A percentile compares a stretch with the other conserved stretches of the same genome.
Evolutionary conservation across 2,797 vertebrate genomes (phyloP).

Genomic region (Hemibagrus guttatus): DNA sequence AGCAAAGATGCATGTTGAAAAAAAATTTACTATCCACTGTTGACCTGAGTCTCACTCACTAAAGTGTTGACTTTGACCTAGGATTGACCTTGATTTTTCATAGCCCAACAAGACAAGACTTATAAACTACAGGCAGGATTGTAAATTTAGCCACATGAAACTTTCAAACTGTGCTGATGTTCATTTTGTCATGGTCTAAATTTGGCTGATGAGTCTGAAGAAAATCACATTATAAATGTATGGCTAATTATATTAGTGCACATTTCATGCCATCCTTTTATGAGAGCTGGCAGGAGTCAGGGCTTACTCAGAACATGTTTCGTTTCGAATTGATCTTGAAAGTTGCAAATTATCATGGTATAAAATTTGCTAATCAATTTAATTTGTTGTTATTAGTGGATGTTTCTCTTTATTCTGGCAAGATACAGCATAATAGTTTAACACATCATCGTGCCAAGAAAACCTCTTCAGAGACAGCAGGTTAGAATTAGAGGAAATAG

Average conservation of each 20-base stretch:
- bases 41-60: constrained; percentile 66
- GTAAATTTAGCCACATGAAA: constrained; percentile 72
- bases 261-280: constrained; percentile 38
- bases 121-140: constrained; percentile 69
- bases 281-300: constrained; percentile 34
- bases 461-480: constrained; percentile 1
- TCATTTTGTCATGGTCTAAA: constrained; percentile 61
- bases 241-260: constrained; percentile 42
- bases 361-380: constrained; percentile 3
- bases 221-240: constrained; percentile 49
- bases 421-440: neutral
- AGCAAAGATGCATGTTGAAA: constrained; percentile 51
- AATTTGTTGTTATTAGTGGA: neutral
- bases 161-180: constrained; percentile 64
- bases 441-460: constrained; percentile 17
- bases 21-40: constrained; percentile 59
- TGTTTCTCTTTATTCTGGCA: neutral
- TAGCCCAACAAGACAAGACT: constrained; percentile 57
- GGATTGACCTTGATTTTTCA: constrained; percentile 59
- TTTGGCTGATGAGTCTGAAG: constrained; percentile 48
- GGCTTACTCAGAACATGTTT: constrained; percentile 31
- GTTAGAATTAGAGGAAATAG: neutral
- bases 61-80: constrained; percentile 72
- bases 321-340: constrained; percentile 3
- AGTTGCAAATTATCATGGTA: neutral